Percentiles rank a stretch among this genome's conserved stretches.
These are phyloP conservation scores for Laterallus jamaicensis DNA, from an alignment of 2,113 vertebrate species.

Conservation along the genomic window DNA sequence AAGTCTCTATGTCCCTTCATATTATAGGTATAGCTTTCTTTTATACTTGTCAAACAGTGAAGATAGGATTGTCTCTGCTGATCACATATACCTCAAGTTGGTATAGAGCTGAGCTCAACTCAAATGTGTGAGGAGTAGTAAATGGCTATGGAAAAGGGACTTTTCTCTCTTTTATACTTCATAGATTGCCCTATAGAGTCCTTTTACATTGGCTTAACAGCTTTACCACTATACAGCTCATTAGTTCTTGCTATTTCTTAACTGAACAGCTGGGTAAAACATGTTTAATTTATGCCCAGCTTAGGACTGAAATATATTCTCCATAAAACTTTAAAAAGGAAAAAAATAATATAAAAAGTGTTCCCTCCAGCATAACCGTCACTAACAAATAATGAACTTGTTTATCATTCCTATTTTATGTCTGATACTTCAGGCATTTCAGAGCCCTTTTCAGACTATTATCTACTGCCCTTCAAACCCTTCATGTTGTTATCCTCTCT, in stretches of 20 bases:
- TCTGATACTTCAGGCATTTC: conserved; percentile 49
- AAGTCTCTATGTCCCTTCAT: background rate
- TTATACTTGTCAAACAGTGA: background rate
- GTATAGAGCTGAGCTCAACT: background rate
- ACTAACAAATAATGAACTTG: conserved; percentile 48
- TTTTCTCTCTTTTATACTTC: conserved; percentile 11
- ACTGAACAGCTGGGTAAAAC: conserved; percentile 15
- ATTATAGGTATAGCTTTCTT: background rate
- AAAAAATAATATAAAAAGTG: conserved; percentile 34
- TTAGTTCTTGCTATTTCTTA: conserved; percentile 58
- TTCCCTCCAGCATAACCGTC: background rate
- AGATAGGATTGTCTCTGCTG: background rate
- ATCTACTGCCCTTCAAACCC: conserved; percentile 60
- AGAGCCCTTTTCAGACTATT: conserved; percentile 42
- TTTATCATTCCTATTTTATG: conserved; percentile 55
- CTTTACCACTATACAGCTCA: conserved; percentile 45
- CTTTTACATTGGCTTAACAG: conserved; percentile 18
- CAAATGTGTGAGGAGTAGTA: background rate
- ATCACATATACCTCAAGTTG: background rate
- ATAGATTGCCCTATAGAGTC: conserved; percentile 18
- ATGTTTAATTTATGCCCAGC: conserved; percentile 46
- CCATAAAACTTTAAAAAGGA: conserved; percentile 49
- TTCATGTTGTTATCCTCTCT: conserved; percentile 59
- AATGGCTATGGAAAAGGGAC: background rate
- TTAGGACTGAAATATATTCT: conserved; percentile 40